Evolutionary conservation across 1,140 invertebrate species (phyloP).

Genomic region (Belonocnema kinseyi): DNA sequence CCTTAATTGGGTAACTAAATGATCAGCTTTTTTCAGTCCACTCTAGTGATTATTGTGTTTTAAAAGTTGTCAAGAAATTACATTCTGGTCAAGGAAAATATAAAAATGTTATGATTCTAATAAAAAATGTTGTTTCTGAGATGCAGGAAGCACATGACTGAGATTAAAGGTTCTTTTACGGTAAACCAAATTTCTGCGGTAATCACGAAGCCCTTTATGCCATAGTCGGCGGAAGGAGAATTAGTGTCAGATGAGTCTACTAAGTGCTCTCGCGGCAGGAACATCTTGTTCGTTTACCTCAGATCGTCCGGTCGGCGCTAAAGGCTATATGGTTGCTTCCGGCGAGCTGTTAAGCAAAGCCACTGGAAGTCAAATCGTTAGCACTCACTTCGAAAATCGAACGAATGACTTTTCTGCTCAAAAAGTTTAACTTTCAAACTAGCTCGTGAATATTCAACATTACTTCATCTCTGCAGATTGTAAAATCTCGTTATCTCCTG

Average conservation of each 20-base stretch:
- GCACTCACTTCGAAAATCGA: neutral
- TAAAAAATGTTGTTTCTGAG: neutral
- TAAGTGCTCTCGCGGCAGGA: constrained; percentile 23
- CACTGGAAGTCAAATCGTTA: constrained; percentile 9
- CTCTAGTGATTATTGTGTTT: too few relatives aligned
- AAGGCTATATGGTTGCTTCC: neutral
- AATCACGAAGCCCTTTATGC: constrained; percentile 2
- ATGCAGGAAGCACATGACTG: neutral
- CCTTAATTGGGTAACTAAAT: too few relatives aligned
- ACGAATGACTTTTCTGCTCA: neutral
- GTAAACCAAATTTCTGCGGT: constrained; percentile 20
- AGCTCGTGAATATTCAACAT: neutral
- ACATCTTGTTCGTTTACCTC: constrained; percentile 28
- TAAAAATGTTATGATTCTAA: neutral
- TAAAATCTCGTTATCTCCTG: too few relatives aligned
- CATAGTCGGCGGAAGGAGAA: constrained; percentile 5
- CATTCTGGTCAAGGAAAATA: too few relatives aligned
- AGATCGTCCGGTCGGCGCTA: constrained; percentile 5
- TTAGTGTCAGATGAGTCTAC: constrained; percentile 27
- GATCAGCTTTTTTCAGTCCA: too few relatives aligned
- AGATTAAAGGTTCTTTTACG: constrained; percentile 10
- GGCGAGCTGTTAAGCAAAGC: neutral
- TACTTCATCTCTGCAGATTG: neutral
- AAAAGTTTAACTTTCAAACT: neutral
- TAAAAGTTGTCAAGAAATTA: too few relatives aligned